Percentiles rank a stretch among this genome's conserved stretches.
Conservation (phyloP, 53 echinoderm and acorn worm genomes). For the Arbacia lixula region DNA sequence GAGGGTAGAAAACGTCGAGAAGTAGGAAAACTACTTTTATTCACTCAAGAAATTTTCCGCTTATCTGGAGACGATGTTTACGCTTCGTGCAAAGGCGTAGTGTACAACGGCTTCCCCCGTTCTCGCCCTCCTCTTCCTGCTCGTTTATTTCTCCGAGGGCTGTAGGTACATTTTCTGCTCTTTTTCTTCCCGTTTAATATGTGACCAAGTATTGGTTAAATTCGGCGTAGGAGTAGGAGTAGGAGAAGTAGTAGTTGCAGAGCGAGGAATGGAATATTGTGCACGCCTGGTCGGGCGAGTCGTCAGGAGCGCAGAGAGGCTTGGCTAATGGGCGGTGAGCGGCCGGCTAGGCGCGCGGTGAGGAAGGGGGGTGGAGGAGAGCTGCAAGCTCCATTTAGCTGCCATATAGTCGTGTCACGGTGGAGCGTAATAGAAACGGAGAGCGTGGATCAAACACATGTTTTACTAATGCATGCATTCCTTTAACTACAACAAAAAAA, state of each 20-base stretch:
- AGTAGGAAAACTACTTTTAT: neutral
- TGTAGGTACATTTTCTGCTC: neutral
- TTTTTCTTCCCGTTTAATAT: neutral
- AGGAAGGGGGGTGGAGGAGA: neutral
- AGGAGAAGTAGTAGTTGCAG: too few species aligned
- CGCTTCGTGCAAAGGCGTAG: slow-evolving; percentile 9
- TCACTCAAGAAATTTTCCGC: slow-evolving; percentile 54
- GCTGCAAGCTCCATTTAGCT: neutral
- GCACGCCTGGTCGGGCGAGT: slow-evolving; percentile 30
- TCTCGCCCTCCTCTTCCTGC: neutral
- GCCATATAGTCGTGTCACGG: neutral
- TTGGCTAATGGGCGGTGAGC: slow-evolving; percentile 22
- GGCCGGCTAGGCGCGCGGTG: neutral
- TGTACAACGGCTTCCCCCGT: neutral
- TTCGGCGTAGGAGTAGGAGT: too few species aligned
- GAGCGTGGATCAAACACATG: neutral
- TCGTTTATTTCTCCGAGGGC: slow-evolving; percentile 1
- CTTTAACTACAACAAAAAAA: too few species aligned
- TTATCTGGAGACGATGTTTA: slow-evolving; percentile 41
- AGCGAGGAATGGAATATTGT: neutral
- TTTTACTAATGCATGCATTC: too few species aligned
- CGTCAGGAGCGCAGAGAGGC: slow-evolving; percentile 53
- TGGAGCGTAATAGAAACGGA: neutral
- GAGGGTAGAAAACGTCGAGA: neutral
- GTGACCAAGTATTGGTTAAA: neutral